Percentiles rank a stretch among this genome's conserved stretches.
These are phyloP conservation scores for Tetranychus piercei DNA, from an alignment of 2,888 invertebrate genomes.

Conservation along the genomic window DNA sequence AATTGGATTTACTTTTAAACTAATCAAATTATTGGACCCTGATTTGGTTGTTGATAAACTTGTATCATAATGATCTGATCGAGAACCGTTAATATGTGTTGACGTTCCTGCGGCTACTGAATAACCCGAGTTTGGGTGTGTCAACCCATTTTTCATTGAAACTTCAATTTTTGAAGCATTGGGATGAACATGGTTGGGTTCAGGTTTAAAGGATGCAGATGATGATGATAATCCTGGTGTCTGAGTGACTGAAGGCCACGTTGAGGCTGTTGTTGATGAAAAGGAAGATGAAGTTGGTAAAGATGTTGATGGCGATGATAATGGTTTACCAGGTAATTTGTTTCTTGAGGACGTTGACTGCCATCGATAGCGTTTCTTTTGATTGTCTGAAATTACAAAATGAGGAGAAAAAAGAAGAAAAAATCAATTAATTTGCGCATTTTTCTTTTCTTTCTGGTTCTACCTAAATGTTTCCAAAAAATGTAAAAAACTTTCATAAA, in stretches of 20 bases:
- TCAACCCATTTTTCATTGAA: slow-evolving; percentile 1
- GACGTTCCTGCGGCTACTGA: slow-evolving; percentile 1
- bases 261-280: neutral
- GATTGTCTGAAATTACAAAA: neutral
- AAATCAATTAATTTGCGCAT: neutral
- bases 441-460: neutral
- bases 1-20: neutral
- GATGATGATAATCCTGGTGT: neutral
- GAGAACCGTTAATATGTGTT: neutral
- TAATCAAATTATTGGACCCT: neutral
- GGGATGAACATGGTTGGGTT: neutral
- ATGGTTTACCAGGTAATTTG: neutral
- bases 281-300: neutral
- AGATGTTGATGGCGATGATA: neutral
- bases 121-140: neutral
- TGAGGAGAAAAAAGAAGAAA: neutral
- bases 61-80: neutral
- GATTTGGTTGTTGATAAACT: neutral
- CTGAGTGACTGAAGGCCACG: neutral
- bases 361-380: slow-evolving; percentile 9
- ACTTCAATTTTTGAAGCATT: neutral
- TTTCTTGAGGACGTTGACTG: neutral
- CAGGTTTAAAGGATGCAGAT: neutral
- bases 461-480: neutral
- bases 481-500: no score